Evolutionary conservation across 2,888 invertebrate genomes (phyloP).

Genomic region (Gnatocerus cornutus): DNA sequence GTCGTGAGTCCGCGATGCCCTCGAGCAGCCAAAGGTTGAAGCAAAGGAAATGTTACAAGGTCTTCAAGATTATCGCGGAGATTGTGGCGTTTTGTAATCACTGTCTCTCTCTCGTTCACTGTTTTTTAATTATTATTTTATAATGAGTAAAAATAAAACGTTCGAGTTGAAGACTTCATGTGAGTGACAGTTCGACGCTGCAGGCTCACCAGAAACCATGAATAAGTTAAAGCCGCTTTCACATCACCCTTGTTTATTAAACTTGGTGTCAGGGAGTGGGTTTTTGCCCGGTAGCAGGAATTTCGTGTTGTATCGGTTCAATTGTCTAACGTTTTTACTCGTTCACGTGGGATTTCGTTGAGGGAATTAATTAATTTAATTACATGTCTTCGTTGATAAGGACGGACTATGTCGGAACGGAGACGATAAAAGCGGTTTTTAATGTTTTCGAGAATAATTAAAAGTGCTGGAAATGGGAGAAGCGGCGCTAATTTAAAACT

Average conservation of each 20-base stretch:
- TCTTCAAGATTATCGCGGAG: constrained; percentile 71
- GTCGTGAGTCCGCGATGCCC: constrained; percentile 62
- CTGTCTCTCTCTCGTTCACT: constrained; percentile 54
- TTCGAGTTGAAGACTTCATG: constrained; percentile 70
- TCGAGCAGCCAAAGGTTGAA: constrained; percentile 69
- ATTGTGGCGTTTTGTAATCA: constrained; percentile 68
- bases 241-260: constrained; percentile 25
- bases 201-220: constrained; percentile 60
- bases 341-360: constrained; percentile 27
- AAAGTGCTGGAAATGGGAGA: not conserved
- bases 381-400: constrained; percentile 33
- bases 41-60: constrained; percentile 71
- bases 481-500: not conserved
- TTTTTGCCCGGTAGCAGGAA: constrained; percentile 15
- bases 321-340: constrained; percentile 14
- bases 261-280: not conserved
- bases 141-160: constrained; percentile 69
- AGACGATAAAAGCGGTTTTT: constrained; percentile 25
- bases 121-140: constrained; percentile 66
- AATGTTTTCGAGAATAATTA: constrained; percentile 19
- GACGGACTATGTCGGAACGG: constrained; percentile 21
- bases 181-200: constrained; percentile 69
- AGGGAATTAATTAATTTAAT: constrained; percentile 45
- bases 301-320: constrained; percentile 22
- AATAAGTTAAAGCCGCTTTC: constrained; percentile 54